These are phyloP conservation scores for Apolygus lucorum DNA, from an alignment of 1,140 invertebrate genomes.

Conservation along the genomic window DNA sequence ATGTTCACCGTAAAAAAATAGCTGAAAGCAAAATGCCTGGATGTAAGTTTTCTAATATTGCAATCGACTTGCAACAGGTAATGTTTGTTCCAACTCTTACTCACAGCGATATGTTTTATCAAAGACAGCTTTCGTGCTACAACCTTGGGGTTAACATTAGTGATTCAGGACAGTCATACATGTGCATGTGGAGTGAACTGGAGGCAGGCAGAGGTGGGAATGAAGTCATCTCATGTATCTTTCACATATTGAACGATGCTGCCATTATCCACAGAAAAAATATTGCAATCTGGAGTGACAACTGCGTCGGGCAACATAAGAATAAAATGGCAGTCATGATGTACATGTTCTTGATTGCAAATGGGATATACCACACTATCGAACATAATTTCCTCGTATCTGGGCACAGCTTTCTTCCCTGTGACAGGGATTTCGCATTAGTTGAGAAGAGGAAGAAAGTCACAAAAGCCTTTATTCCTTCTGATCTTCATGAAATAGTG, in stretches of 20 bases:
- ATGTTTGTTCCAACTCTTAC: too few species aligned
- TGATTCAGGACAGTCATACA: conserved; percentile 24
- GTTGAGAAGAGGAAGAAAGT: conserved; percentile 28
- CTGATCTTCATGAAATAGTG: too few species aligned
- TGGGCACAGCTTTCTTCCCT: conserved; percentile 22
- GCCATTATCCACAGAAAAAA: background rate
- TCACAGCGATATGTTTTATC: too few species aligned
- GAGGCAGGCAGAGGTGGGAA: conserved; percentile 27
- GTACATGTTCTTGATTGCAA: conserved; percentile 17
- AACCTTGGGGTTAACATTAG: conserved; percentile 29
- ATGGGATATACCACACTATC: background rate
- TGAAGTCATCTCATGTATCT: conserved; percentile 29
- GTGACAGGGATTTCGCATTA: conserved; percentile 24
- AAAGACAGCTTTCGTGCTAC: conserved; percentile 25
- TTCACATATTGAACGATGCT: conserved; percentile 15
- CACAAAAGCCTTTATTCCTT: too few species aligned
- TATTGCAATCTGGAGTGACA: conserved; percentile 7
- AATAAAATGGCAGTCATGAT: conserved; percentile 23
- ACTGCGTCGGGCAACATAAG: conserved; percentile 10
- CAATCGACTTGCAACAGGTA: too few species aligned
- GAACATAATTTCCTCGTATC: conserved; percentile 21
- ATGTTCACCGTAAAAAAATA: too few species aligned
- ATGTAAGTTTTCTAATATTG: too few species aligned
- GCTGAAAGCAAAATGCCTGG: too few species aligned
- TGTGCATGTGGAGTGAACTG: conserved; percentile 28